Base-by-base conservation (phyloP, 2,888 invertebrate species). In the Amiota mariae region DNA sequence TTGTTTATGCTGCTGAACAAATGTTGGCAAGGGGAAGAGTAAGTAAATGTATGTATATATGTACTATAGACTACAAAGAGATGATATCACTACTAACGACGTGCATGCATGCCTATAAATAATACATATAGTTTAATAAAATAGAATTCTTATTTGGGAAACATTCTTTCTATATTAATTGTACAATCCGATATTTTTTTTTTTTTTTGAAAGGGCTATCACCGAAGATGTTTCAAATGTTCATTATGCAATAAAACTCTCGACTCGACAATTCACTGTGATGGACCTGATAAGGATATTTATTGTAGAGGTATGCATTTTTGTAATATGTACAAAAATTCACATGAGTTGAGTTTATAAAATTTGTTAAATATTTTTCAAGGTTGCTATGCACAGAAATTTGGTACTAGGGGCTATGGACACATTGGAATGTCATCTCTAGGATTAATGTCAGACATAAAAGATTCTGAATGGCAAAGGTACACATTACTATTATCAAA, bases 361-460 rank as follows among this genome's bases (percentile, higher is more conserved):
- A 66, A 46, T 66, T 1, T 66, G 6, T 59, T 15, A 59, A 15
- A n/a, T 12, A 12, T 54, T 56, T 11, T 75, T 79, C 61, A 92
- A 96, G 96, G 96, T 92, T 98, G 98, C 93, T 97, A 98, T 93
- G 96, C 97, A 90, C 95, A 96, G 92, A 96, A 94, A 92, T 98
- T 95, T 93, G 98, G 98, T 86, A 97, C 97, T 86, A 95, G 97
- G 92, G 96, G 96, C 90, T 94, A 97, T 91, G 97, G 97, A 89
- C 97, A 96, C 91, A 95, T 96, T 87, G 96, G 96, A 89, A 95
- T 97, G 90, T 93, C 93, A 86, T 94, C 94, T 90, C 92, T 95
- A 90, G 95, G 95, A 89, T 93, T 95, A 90, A 95, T 94, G 93
- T 95, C 94, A 92, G 95, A 95, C 92, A 93, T 95, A 91, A 94